Conservation (phyloP, 2,797 vertebrate species). For the Enteromius viviparus region DNA sequence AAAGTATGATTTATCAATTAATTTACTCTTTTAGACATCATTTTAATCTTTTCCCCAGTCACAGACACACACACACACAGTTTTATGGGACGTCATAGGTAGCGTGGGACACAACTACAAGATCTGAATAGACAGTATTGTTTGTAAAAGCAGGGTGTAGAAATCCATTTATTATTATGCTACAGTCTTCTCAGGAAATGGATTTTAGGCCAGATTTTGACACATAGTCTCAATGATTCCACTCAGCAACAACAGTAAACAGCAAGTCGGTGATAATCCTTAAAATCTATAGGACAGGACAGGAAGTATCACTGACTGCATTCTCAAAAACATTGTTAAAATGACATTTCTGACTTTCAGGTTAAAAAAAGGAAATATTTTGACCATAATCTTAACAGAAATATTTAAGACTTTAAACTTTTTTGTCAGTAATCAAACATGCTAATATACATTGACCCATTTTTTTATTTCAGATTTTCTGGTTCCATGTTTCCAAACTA, state of each 20-base stretch:
- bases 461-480: background rate
- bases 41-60: background rate
- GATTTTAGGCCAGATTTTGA: background rate
- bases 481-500: background rate
- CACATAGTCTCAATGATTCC: conserved; percentile 5
- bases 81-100: background rate
- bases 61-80: background rate
- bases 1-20: fast-evolving
- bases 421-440: background rate
- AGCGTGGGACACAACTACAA: background rate
- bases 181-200: background rate
- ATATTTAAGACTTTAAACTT: background rate
- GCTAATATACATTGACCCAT: too few species aligned
- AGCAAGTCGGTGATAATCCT: conserved; percentile 19
- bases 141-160: background rate
- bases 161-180: background rate
- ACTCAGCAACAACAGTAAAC: background rate
- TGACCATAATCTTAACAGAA: background rate
- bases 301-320: background rate
- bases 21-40: background rate
- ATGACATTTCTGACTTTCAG: background rate
- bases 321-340: background rate
- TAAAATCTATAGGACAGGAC: background rate
- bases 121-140: background rate
- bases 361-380: background rate